These are phyloP conservation scores for Lithodes maja DNA, from an alignment of 2,888 invertebrate genomes.

Conservation along the genomic window DNA sequence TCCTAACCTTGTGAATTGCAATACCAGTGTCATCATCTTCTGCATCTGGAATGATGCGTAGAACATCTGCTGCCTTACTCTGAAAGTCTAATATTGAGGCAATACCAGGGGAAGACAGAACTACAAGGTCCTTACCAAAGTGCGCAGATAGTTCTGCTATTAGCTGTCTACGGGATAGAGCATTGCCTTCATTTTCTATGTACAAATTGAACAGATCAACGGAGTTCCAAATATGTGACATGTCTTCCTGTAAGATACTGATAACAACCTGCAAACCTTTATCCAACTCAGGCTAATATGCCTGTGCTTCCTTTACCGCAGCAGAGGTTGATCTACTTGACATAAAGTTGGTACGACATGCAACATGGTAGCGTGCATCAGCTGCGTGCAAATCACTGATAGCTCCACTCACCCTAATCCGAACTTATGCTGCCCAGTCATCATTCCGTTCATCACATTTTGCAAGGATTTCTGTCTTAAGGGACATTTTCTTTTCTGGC, in stretches of 20 bases:
- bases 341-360: conserved; percentile 7
- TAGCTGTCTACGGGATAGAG: no score
- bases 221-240: background rate
- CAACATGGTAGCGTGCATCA: conserved; percentile 14
- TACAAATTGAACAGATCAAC: background rate
- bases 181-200: no score
- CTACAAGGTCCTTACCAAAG: conserved; percentile 4
- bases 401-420: conserved; percentile 15
- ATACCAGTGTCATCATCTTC: background rate
- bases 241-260: background rate
- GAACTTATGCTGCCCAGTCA: conserved; percentile 1
- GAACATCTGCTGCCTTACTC: conserved; percentile 1
- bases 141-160: background rate
- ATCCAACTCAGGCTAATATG: background rate
- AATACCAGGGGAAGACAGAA: conserved; percentile 8
- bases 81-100: background rate
- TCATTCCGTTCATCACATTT: conserved; percentile 11
- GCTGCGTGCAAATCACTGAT: conserved; percentile 10
- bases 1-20: conserved; percentile 1
- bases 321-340: conserved; percentile 4
- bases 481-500: background rate
- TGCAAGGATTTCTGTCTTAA: background rate
- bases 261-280: background rate
- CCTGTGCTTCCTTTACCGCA: conserved; percentile 1
- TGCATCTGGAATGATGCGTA: background rate